phyloP scores from a whole-genome alignment of 64 coral and sea anemone species.

The Dendronephthya gigantea region DNA sequence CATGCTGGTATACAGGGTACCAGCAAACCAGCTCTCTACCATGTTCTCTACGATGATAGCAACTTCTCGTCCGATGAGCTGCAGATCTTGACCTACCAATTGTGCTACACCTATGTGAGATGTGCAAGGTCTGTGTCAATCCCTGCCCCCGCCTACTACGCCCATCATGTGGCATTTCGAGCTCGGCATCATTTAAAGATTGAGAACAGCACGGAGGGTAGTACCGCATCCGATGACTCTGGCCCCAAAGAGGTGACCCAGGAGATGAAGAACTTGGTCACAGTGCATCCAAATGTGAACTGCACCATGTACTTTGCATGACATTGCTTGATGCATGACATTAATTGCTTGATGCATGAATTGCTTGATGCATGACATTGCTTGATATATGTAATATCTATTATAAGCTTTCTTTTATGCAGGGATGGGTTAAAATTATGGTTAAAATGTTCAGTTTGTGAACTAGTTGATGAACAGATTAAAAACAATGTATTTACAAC shows the following conservation, averaged over 20 bases:
- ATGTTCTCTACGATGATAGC: neutral
- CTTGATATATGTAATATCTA: neutral
- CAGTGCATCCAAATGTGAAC: neutral
- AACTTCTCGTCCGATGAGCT: neutral
- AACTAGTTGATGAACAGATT: too few relatives aligned
- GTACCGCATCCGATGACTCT: neutral
- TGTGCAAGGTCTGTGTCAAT: neutral
- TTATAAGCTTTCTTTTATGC: too few relatives aligned
- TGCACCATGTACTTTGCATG: neutral
- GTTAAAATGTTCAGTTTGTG: too few relatives aligned
- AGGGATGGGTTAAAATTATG: too few relatives aligned
- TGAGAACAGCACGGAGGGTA: neutral
- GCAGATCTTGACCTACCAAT: neutral
- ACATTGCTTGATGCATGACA: too few relatives aligned
- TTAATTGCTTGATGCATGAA: neutral
- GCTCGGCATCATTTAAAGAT: neutral
- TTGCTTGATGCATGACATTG: neutral
- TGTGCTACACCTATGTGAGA: neutral
- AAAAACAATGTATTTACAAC: too few relatives aligned
- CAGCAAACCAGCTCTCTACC: neutral
- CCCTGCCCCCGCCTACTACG: neutral
- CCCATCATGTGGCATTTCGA: conserved; percentile 1
- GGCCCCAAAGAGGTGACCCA: neutral
- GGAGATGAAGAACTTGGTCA: neutral
- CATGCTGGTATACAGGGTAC: conserved; percentile 65